These are phyloP conservation scores for Pangasianodon hypophthalmus DNA, from an alignment of 2,113 vertebrate species.

Conservation along the genomic window DNA sequence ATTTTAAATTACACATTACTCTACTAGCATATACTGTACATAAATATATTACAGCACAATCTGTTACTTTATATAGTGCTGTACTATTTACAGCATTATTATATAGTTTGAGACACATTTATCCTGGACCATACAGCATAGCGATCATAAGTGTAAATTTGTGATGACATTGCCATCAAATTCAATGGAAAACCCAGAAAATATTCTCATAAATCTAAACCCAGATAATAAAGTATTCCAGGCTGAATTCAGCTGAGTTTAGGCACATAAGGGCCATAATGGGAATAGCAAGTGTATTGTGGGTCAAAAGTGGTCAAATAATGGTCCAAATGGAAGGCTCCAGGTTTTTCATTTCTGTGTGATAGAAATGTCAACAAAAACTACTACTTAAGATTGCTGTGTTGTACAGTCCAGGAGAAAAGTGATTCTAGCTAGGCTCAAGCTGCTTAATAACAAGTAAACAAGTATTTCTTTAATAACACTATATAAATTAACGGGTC, in stretches of 20 bases:
- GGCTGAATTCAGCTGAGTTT: neutral
- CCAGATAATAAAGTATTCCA: neutral
- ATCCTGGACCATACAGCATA: neutral
- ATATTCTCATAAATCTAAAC: neutral
- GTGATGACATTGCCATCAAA: neutral
- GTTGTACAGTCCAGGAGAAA: neutral
- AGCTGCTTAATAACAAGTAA: neutral
- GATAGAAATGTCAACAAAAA: neutral
- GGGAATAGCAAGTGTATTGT: neutral
- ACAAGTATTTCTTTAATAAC: neutral
- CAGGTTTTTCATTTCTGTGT: neutral
- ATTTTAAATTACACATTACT: neutral
- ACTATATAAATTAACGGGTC: too few relatives aligned
- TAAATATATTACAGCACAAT: neutral
- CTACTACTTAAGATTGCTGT: neutral
- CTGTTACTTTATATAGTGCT: neutral
- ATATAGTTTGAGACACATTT: neutral
- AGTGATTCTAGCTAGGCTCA: neutral
- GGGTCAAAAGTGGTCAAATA: neutral
- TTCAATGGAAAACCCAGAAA: neutral
- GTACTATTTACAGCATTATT: neutral
- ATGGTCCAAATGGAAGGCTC: neutral
- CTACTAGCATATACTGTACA: neutral
- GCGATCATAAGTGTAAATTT: neutral
- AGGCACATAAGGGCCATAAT: neutral